These are phyloP conservation scores for Litocranius walleri DNA, from an alignment of 2,113 vertebrate species.

Conservation along the genomic window DNA sequence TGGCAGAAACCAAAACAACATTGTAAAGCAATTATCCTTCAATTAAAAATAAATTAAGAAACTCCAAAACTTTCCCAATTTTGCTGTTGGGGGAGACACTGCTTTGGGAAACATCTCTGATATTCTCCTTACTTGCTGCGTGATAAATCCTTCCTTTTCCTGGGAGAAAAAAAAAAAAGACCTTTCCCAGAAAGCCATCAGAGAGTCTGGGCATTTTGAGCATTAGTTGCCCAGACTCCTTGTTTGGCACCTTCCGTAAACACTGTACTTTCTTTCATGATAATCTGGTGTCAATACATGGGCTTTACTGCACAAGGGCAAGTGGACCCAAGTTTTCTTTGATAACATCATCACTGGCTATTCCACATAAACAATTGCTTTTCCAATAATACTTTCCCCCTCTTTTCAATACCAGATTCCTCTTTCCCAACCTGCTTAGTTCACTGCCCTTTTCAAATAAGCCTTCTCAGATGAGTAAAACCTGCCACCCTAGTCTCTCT, in stretches of 20 bases:
- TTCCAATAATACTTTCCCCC: not conserved
- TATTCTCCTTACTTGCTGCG: not conserved
- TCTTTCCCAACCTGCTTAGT: not conserved
- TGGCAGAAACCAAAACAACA: not conserved
- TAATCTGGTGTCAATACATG: not conserved
- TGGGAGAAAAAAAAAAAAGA: not conserved
- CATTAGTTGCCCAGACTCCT: not conserved
- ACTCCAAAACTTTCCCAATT: not conserved
- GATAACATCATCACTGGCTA: not conserved
- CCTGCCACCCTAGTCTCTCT: not conserved
- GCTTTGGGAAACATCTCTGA: not conserved
- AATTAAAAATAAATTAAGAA: not conserved
- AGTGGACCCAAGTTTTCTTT: not conserved
- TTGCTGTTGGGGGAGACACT: not conserved
- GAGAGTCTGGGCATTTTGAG: not conserved
- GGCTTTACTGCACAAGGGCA: not conserved
- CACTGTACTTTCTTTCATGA: not conserved
- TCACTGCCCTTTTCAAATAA: not conserved
- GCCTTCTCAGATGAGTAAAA: not conserved
- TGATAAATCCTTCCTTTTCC: not conserved
- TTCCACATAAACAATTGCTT: not conserved
- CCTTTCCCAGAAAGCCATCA: not conserved
- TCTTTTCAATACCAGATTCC: not conserved
- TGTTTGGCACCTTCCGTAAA: not conserved
- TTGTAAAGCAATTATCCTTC: not conserved